phyloP scores from a whole-genome alignment of 2,888 invertebrate genomes.

The Dione vanillae region DNA sequence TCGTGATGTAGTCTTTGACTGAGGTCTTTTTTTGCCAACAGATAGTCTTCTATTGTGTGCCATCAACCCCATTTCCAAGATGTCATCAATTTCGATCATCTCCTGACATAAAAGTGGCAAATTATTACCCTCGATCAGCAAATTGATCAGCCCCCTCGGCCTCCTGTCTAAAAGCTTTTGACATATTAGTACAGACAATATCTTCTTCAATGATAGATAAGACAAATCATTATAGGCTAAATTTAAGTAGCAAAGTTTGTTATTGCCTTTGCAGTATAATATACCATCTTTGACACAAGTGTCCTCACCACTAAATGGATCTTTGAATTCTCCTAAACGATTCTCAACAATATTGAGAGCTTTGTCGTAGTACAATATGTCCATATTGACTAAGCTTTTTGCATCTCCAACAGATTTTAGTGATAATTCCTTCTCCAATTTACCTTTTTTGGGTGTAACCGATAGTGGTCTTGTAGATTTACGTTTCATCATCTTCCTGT shows the following conservation, averaged over 20 bases:
- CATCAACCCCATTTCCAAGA: constrained; percentile 51
- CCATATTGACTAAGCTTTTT: constrained; percentile 47
- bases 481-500: constrained; percentile 48
- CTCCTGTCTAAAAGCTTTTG: constrained; percentile 55
- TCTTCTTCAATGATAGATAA: constrained; percentile 55
- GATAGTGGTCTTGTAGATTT: constrained; percentile 42
- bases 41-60: constrained; percentile 47
- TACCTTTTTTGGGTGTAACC: constrained; percentile 46
- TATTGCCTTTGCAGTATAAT: constrained; percentile 61
- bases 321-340: constrained; percentile 53
- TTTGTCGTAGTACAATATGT: constrained; percentile 52
- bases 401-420: constrained; percentile 48
- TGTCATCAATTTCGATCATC: constrained; percentile 53
- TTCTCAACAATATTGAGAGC: constrained; percentile 53
- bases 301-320: constrained; percentile 56
- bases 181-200: constrained; percentile 54
- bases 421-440: constrained; percentile 51
- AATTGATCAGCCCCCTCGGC: constrained; percentile 61
- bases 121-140: constrained; percentile 64
- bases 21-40: constrained; percentile 44
- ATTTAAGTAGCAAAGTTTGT: constrained; percentile 60
- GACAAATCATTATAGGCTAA: constrained; percentile 63
- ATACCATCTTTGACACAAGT: constrained; percentile 49
- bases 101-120: constrained; percentile 61
- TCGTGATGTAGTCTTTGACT: constrained; percentile 40